Evolutionary conservation across 2,113 vertebrate species (phyloP).

Genomic region (Tyrannus savana): DNA sequence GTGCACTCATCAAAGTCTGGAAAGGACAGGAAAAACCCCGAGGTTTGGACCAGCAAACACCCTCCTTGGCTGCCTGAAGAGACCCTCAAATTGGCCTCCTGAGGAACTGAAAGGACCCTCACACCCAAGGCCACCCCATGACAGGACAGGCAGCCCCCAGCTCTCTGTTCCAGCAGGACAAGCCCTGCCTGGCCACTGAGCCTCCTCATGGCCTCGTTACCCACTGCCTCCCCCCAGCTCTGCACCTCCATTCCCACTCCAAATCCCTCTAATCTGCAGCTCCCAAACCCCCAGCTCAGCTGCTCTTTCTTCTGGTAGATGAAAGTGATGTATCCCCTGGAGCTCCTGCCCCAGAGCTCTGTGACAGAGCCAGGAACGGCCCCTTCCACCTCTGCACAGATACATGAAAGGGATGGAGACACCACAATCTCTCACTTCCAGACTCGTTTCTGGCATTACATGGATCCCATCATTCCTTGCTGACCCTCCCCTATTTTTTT

Average conservation of each 20-base stretch:
- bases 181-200: neutral
- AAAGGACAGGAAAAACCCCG: neutral
- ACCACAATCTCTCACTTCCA: neutral
- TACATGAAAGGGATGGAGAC: neutral
- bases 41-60: neutral
- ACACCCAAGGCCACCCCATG: neutral
- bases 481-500: neutral
- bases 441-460: neutral
- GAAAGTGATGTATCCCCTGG: neutral
- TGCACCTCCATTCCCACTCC: neutral
- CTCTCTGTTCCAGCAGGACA: neutral
- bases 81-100: neutral
- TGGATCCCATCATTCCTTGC: neutral
- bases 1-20: constrained; percentile 95
- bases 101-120: neutral
- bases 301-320: neutral
- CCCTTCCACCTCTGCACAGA: neutral
- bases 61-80: neutral
- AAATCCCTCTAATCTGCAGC: neutral
- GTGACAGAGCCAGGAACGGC: neutral
- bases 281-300: neutral
- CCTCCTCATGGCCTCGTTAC: neutral
- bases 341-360: neutral
- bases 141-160: neutral
- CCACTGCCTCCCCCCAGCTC: neutral